A percentile compares a stretch with the other conserved stretches of the same genome.
These are phyloP conservation scores for Oreonectes daqikongensis DNA, from an alignment of 2,797 vertebrate genomes.

Conservation along the genomic window DNA sequence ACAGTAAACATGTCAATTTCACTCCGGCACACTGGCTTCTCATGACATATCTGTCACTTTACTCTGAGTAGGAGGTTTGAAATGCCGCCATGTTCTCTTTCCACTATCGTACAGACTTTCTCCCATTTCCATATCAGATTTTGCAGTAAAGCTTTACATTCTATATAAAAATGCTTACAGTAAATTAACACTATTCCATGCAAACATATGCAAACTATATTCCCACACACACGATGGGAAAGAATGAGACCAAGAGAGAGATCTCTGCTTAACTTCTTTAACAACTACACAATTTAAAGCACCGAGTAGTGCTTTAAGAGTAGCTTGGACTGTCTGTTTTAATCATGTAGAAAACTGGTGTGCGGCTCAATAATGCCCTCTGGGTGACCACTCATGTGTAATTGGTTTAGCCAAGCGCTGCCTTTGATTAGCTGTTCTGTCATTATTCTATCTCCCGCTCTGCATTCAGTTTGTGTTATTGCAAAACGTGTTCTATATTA, in stretches of 20 bases:
- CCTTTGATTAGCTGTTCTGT: slow-evolving; percentile 38
- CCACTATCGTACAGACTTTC: not conserved
- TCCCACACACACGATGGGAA: not conserved
- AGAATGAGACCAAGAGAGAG: slow-evolving; percentile 13
- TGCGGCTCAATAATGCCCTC: slow-evolving; percentile 58
- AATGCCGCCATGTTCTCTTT: slow-evolving; percentile 13
- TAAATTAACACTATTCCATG: not conserved
- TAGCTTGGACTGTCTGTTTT: slow-evolving; percentile 50
- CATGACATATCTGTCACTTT: slow-evolving; percentile 16
- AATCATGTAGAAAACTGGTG: slow-evolving; percentile 62
- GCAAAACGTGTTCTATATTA: slow-evolving; percentile 7
- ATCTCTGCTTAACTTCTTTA: slow-evolving; percentile 17
- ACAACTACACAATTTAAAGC: slow-evolving; percentile 13
- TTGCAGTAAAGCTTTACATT: not conserved
- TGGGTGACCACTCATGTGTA: slow-evolving; percentile 55
- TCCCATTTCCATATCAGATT: not conserved
- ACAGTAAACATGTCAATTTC: slow-evolving; percentile 21
- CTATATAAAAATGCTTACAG: not conserved
- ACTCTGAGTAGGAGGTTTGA: slow-evolving; percentile 15
- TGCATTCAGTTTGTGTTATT: slow-evolving; percentile 28
- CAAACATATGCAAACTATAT: not conserved
- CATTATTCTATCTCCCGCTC: slow-evolving; percentile 15
- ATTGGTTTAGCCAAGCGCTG: slow-evolving; percentile 38
- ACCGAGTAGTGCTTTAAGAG: not conserved
- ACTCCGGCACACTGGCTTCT: slow-evolving; percentile 8